Evolutionary conservation across 92 coral and sea anemone species (phyloP).

Genomic region (Actinernus sp.): DNA sequence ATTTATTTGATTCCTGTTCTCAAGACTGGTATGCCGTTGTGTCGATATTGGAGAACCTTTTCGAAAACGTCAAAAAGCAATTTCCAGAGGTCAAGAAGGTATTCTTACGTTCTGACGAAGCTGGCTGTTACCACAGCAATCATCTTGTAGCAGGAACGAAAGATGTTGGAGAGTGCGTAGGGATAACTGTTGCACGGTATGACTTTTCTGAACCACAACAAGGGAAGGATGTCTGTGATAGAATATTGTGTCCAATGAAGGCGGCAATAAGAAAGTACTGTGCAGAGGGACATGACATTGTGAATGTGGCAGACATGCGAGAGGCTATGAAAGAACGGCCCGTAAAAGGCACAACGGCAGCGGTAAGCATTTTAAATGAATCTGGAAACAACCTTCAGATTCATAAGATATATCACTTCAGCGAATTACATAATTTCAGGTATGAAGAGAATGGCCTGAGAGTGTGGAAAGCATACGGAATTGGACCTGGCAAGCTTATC

Average conservation of each 20-base stretch:
- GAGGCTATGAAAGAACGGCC: constrained; percentile 45
- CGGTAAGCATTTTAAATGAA: constrained; percentile 21
- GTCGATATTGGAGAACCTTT: constrained; percentile 27
- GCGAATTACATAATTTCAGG: constrained; percentile 42
- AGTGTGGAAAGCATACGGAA: constrained; percentile 52
- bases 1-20: constrained; percentile 21
- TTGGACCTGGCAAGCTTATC: constrained; percentile 48
- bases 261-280: constrained; percentile 28
- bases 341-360: constrained; percentile 57
- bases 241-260: constrained; percentile 59
- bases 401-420: constrained; percentile 48
- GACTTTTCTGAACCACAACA: constrained; percentile 60
- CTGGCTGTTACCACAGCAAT: constrained; percentile 62
- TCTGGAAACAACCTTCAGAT: constrained; percentile 14
- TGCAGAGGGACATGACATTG: constrained; percentile 63
- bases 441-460: constrained; percentile 13
- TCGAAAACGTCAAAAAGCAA: constrained; percentile 4
- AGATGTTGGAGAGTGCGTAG: constrained; percentile 36
- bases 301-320: constrained; percentile 49
- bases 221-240: constrained; percentile 62
- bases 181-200: constrained; percentile 28
- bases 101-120: constrained; percentile 51
- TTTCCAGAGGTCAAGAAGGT: constrained; percentile 13
- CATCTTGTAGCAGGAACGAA: constrained; percentile 26
- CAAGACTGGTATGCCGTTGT: constrained; percentile 37